A percentile compares a stretch with the other conserved stretches of the same genome.
Conservation (phyloP, 2,113 vertebrate genomes). For the Chlamydotis undulata region DNA sequence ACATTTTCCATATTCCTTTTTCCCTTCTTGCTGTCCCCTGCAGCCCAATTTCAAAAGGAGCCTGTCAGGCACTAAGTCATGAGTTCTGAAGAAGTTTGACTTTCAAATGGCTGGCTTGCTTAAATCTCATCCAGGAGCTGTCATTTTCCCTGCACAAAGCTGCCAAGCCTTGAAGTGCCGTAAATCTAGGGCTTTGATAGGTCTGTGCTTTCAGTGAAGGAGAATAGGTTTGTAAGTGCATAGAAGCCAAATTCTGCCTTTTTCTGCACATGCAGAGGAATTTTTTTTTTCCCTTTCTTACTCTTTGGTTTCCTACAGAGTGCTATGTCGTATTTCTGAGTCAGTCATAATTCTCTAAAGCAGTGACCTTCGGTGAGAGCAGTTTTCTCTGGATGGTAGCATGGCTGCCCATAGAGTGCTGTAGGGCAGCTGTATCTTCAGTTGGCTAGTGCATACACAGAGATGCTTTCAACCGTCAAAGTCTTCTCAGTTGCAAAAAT, state of each 20-base stretch:
- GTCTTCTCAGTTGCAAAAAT: background rate
- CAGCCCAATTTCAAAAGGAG: background rate
- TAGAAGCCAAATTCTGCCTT: background rate
- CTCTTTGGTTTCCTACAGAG: background rate
- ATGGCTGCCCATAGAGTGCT: background rate
- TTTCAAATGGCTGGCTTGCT: background rate
- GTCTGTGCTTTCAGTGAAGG: background rate
- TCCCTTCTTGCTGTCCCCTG: background rate
- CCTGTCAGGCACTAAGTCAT: background rate
- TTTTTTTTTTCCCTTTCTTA: background rate
- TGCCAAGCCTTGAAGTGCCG: background rate
- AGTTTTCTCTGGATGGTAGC: background rate
- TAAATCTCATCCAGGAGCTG: background rate
- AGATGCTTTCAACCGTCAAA: background rate
- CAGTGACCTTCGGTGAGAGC: background rate
- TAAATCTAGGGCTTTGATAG: background rate
- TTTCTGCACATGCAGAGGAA: background rate
- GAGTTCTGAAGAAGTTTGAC: background rate
- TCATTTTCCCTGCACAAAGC: background rate
- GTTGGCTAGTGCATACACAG: background rate
- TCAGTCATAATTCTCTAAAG: background rate
- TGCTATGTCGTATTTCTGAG: background rate
- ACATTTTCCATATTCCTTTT: background rate
- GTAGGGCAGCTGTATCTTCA: background rate
- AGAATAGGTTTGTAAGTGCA: background rate